A percentile compares a stretch with the other conserved stretches of the same genome.
Conservation (phyloP, 2,888 invertebrate species). For the Thereva unica region DNA sequence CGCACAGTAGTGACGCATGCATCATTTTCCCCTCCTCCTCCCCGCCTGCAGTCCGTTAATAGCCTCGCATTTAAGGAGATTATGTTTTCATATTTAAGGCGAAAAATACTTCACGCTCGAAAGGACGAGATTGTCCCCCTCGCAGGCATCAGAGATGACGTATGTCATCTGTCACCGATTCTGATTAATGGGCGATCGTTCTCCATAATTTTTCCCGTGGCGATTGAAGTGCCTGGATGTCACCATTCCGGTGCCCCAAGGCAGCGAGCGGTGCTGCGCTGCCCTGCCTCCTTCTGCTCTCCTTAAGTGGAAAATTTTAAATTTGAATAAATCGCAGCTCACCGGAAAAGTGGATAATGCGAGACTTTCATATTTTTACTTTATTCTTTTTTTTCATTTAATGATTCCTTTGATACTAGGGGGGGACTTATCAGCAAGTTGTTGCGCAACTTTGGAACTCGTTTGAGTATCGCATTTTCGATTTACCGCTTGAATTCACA, state of each 20-base stretch:
- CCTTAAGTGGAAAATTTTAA: conserved; percentile 30
- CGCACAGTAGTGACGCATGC: conserved; percentile 2
- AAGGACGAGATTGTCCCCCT: not conserved
- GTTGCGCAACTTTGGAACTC: conserved; percentile 3
- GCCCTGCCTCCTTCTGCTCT: not conserved
- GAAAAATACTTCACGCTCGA: conserved; percentile 26
- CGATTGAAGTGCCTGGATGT: conserved; percentile 23
- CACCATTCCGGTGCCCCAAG: conserved; percentile 37
- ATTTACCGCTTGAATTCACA: conserved; percentile 54
- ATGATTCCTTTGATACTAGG: conserved; percentile 23
- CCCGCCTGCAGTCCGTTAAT: conserved; percentile 26
- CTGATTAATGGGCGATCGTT: conserved; percentile 36
- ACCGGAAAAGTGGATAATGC: conserved; percentile 31
- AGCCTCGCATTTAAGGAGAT: conserved; percentile 35
- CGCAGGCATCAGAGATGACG: conserved; percentile 12
- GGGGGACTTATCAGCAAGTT: conserved; percentile 17
- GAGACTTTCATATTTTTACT: conserved; percentile 29
- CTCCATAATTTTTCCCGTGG: conserved; percentile 27
- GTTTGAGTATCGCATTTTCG: conserved; percentile 47
- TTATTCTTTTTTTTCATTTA: conserved; percentile 4
- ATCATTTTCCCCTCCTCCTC: conserved; percentile 6
- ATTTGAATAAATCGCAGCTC: conserved; percentile 34
- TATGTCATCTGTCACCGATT: conserved; percentile 38
- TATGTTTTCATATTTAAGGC: conserved; percentile 32
- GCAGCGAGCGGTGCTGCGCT: conserved; percentile 2